Evolutionary conservation across 2,888 invertebrate species (phyloP), one percentile per base, ranked within the genome.

Genomic region (Ochropleura plecta): DNA sequence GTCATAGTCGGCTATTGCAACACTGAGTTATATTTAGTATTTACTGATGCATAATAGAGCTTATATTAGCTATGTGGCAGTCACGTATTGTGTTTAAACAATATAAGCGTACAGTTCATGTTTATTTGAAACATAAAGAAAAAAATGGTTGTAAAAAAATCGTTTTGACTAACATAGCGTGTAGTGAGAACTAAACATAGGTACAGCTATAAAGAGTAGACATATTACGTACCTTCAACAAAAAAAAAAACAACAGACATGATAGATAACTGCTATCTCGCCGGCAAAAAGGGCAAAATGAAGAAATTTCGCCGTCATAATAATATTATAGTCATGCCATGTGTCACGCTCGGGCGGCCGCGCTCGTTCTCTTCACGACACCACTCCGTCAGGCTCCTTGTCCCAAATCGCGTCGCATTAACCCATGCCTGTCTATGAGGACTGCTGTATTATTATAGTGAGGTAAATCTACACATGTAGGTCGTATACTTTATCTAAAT

Each of bases 241-340:
- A 40, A 44, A 62, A 60, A 76, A 75, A 85, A 79, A 72, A 88
- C 88, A 87, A 86, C 86, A 83, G 88, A 85, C 87, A 88, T 91
- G 92, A 93, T 89, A 92, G 91, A 93, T 93, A 91, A 89, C 91
- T 78, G 91, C 89, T 88, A 92, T 93, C 88, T 88, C 89, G 81
- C 75, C 87, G 89, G 91, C 89, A 92, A 92, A 93, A 92, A 91
- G 90, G 91, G 90, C 90, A 84, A 90, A 91, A 92, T 92, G 92
- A 93, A 93, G 92, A 91, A 91, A 92, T 92, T 92, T 91, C 90
- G 62, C 90, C 90, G 90, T 92, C 91, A 92, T 92, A 91, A 92
- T 91, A 93, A 91, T 90, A 89, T 93, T 92, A 93, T 90, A 90
- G 91, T 89, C 90, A 87, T 83, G 91, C 92, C 92, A 92, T 92